phyloP scores from a whole-genome alignment of 1,140 invertebrate species.

The Chironomus striatipennis region DNA sequence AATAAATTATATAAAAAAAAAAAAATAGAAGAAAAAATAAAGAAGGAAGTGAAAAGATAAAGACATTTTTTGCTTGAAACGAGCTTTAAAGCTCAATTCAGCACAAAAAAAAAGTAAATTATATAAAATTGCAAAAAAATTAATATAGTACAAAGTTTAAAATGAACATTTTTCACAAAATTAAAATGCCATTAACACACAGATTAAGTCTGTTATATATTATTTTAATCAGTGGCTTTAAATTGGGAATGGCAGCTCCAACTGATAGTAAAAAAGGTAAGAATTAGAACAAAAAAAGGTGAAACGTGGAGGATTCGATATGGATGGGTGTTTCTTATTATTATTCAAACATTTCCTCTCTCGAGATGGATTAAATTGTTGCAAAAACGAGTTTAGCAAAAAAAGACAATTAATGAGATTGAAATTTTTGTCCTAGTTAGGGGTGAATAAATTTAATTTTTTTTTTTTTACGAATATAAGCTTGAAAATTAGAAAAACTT shows the following conservation, averaged over 20 bases:
- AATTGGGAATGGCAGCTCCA: neutral
- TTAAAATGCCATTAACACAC: conserved; percentile 13
- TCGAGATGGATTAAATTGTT: neutral
- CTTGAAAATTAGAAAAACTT: too few relatives aligned
- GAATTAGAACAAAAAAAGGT: neutral
- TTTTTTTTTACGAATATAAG: too few relatives aligned
- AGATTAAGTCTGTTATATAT: conserved; percentile 11
- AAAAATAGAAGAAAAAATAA: neutral
- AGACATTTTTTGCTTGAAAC: neutral
- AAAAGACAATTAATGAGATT: too few relatives aligned
- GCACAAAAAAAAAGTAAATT: neutral
- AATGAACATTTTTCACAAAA: conserved; percentile 11
- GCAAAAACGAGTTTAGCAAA: too few relatives aligned
- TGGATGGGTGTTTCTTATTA: too few relatives aligned
- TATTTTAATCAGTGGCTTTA: conserved; percentile 21
- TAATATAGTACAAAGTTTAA: conserved; percentile 18
- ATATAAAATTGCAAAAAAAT: neutral
- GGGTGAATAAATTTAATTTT: too few relatives aligned
- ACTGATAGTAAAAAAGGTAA: neutral
- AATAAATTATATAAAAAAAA: neutral
- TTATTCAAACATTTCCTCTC: neutral
- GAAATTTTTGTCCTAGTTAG: too few relatives aligned
- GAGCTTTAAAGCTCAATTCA: neutral
- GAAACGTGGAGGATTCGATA: too few relatives aligned
- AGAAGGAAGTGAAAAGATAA: neutral